Percentiles rank a stretch among this genome's conserved stretches.
phyloP scores from a whole-genome alignment of 2,888 invertebrate species.

The Trissolcus brochymenae region DNA sequence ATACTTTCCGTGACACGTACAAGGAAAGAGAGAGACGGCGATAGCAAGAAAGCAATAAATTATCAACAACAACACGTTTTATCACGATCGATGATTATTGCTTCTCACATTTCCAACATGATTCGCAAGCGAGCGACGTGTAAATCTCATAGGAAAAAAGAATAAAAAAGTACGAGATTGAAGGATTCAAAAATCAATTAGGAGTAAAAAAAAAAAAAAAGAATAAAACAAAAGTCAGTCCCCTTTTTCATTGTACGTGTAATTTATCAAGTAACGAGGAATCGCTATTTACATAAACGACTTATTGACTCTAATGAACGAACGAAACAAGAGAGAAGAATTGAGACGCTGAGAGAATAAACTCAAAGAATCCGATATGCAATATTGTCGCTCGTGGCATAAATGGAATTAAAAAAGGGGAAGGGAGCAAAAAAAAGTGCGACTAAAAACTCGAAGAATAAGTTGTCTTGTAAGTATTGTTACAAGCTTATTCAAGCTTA shows the following conservation, averaged over 20 bases:
- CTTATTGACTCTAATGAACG: slow-evolving; percentile 48
- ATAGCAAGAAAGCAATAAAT: slow-evolving; percentile 46
- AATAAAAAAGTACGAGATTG: background rate
- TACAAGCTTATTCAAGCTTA: too few species aligned
- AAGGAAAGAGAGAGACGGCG: slow-evolving; percentile 42
- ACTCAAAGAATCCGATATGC: slow-evolving; percentile 5
- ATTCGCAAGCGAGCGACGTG: slow-evolving; percentile 8
- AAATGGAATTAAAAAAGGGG: background rate
- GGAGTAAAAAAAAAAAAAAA: slow-evolving; percentile 5
- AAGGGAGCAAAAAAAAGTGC: background rate
- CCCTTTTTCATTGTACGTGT: slow-evolving; percentile 54
- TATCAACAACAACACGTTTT: slow-evolving; percentile 38
- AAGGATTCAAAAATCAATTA: background rate
- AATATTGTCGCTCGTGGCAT: slow-evolving; percentile 8
- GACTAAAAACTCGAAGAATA: too few species aligned
- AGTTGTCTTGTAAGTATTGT: too few species aligned
- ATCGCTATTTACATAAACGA: slow-evolving; percentile 59
- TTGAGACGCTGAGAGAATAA: slow-evolving; percentile 33
- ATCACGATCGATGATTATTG: slow-evolving; percentile 25
- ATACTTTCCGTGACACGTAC: slow-evolving; percentile 37
- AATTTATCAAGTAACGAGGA: slow-evolving; percentile 51
- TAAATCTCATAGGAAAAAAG: slow-evolving; percentile 11
- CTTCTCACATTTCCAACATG: background rate
- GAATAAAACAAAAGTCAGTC: slow-evolving; percentile 12
- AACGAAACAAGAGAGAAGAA: slow-evolving; percentile 46